Evolutionary conservation across 2,113 vertebrate genomes (phyloP), one percentile per base, ranked within the genome.

Genomic region (Noturus placidus): DNA sequence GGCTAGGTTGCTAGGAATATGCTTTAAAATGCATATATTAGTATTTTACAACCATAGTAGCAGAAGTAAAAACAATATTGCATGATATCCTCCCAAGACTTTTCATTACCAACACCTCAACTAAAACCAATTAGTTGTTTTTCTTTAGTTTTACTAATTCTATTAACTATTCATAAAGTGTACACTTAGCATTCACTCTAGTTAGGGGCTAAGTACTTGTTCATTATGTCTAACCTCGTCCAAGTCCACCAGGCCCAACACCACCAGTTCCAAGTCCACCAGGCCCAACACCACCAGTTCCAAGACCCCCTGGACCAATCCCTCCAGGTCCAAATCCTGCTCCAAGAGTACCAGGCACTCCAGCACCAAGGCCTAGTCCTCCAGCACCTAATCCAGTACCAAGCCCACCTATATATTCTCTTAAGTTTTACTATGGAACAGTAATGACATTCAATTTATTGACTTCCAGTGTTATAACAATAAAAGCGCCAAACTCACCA

Each of bases 251-350:
- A 87, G 86, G 82, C 59, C 78, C 87, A 5, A 67, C 42, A 72
- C 91, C 92, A 22, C 61, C 84, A 27, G 80, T 27, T 38, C 50
- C 89, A 33, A 80, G 50, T 42, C 85, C 85, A 42, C 90, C 90
- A 59, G 87, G 63, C 11, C 27, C 74, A 54, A 84, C 3, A 7
- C 82, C 87, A 4, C 54, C 82, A 5, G 81, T 25, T 20, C 88
- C 70, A 11, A 84, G 6, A 8, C 89, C 87, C 85, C 89, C 85
- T 27, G 56, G 87, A 10, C 81, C 82, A n/a, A 84, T 38, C 0
- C 86, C 83, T 14, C 78, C 86, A 19, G 82, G 84, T 5, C 79
- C 80, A 38, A 86, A 8, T 61, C 86, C 56, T 30, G 25, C 72
- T 27, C 65, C 82, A 27, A 65, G 35, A 7, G 69, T 38, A 15